These are phyloP conservation scores for Sphenodon punctatus DNA, from an alignment of 2,797 vertebrate species.

Conservation along the genomic window DNA sequence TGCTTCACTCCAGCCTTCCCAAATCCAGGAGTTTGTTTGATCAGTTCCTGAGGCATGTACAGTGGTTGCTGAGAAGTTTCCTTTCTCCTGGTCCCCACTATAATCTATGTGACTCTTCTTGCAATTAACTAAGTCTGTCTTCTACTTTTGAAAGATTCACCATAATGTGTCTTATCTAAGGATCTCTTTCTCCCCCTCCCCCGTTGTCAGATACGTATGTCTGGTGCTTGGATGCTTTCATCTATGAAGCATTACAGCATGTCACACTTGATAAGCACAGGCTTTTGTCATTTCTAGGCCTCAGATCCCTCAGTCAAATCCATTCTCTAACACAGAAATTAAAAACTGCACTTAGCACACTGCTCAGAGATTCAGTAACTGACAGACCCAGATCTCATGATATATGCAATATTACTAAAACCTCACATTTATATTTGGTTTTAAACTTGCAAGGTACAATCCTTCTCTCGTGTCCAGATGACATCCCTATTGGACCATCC, in stretches of 20 bases:
- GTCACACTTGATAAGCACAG: background rate
- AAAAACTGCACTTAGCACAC: background rate
- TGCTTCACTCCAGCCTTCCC: background rate
- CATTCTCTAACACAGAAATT: background rate
- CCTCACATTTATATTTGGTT: no score
- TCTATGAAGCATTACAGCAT: background rate
- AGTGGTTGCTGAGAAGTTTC: background rate
- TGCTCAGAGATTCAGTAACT: no score
- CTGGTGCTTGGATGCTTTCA: background rate
- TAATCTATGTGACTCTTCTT: background rate
- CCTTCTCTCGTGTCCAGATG: no score
- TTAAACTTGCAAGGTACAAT: no score
- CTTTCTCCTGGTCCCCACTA: background rate
- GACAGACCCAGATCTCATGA: no score
- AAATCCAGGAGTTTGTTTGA: background rate
- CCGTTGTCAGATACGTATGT: background rate
- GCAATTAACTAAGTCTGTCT: background rate
- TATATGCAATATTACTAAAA: no score
- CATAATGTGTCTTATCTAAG: background rate
- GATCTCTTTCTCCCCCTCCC: background rate
- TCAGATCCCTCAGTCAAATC: background rate
- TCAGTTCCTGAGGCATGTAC: background rate
- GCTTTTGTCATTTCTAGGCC: background rate
- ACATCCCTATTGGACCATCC: no score
- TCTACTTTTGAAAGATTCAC: background rate